These are phyloP conservation scores for Bacillus rossius DNA, from an alignment of 1,140 invertebrate species.

Conservation along the genomic window DNA sequence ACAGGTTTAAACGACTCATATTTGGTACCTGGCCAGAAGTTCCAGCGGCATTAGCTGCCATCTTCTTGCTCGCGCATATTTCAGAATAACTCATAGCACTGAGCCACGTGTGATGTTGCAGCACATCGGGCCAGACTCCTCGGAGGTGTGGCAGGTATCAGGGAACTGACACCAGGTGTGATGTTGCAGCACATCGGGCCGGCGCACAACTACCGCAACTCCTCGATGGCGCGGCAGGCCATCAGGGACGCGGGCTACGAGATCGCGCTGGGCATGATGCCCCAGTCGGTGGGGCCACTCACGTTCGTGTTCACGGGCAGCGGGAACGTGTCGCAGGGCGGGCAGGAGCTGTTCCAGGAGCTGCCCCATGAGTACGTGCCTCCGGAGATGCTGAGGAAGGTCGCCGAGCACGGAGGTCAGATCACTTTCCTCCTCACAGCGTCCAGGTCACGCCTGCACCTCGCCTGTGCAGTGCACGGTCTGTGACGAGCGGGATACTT, in stretches of 20 bases:
- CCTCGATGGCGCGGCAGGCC: conserved; percentile 94
- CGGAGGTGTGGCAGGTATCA: neutral
- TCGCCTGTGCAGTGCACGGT: no score
- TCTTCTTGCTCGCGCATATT: no score
- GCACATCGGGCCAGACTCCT: neutral
- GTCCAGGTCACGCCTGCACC: no score
- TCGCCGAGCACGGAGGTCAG: conserved; percentile 93
- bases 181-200: conserved; percentile 86
- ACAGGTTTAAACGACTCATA: no score
- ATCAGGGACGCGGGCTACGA: conserved; percentile 97
- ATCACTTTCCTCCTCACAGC: conserved; percentile 20
- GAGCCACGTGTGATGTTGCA: no score
- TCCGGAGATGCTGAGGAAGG: conserved; percentile 89
- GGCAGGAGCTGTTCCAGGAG: conserved; percentile 87
- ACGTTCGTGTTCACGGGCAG: conserved; percentile 98
- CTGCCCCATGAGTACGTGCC: conserved; percentile 97
- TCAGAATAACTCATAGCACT: no score
- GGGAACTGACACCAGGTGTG: neutral
- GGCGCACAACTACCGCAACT: conserved; percentile 97
- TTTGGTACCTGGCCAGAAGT: no score
- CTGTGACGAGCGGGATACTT: no score
- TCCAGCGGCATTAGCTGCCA: no score
- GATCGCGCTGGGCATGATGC: conserved; percentile 95
- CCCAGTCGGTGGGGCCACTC: conserved; percentile 94
- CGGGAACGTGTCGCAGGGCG: conserved; percentile 74